Evolutionary conservation across 2,113 vertebrate genomes (phyloP).

Genomic region (Tricholaema leucomelas): DNA sequence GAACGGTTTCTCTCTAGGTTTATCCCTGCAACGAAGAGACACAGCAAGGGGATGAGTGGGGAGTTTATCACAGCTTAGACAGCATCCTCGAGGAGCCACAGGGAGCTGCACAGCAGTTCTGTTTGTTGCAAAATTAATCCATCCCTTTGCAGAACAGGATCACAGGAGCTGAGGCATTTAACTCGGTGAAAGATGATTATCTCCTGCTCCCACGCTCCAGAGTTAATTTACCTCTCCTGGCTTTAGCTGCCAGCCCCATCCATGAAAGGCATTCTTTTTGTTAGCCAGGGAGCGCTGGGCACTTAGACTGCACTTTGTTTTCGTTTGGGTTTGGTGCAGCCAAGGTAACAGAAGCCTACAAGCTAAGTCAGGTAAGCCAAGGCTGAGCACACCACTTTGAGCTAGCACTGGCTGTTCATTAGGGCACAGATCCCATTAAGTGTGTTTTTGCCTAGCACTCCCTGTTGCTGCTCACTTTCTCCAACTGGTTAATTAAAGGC

Average conservation of each 20-base stretch:
- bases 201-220: neutral
- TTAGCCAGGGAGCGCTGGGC: neutral
- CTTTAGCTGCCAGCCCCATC: neutral
- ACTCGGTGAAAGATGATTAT: neutral
- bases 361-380: neutral
- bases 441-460: neutral
- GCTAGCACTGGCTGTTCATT: neutral
- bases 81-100: neutral
- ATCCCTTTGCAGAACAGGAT: conserved; percentile 21
- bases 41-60: neutral
- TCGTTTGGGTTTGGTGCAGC: neutral
- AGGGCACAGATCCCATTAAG: neutral
- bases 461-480: neutral
- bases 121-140: conserved; percentile 44
- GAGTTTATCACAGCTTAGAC: conserved; percentile 39
- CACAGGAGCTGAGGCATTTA: neutral
- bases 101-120: neutral
- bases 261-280: neutral
- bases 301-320: neutral
- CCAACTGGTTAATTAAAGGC: neutral
- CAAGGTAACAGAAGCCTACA: neutral
- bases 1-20: neutral
- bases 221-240: neutral
- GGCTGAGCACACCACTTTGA: neutral
- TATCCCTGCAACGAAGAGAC: neutral